Evolutionary conservation across 2,888 invertebrate species (phyloP).

Genomic region (Cerceris ruficornis): DNA sequence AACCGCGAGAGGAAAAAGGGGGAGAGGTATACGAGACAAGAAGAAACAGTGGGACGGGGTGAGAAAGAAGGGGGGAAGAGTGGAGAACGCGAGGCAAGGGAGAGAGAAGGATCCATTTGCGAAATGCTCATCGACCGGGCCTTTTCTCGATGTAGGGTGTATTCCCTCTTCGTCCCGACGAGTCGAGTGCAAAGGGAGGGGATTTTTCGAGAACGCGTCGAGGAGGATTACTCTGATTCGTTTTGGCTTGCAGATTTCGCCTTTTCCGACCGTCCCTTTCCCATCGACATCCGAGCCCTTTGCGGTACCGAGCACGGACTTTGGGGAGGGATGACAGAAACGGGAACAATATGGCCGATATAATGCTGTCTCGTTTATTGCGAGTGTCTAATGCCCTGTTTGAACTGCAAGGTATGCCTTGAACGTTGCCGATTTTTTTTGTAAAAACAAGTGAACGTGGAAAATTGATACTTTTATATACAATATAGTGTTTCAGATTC

Average conservation of each 20-base stretch:
- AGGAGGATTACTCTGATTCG: slow-evolving; percentile 80
- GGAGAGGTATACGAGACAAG: slow-evolving; percentile 30
- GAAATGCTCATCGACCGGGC: slow-evolving; percentile 80
- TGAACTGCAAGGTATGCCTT: no score
- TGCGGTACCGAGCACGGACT: slow-evolving; percentile 29
- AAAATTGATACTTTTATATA: no score
- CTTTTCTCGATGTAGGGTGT: slow-evolving; percentile 59
- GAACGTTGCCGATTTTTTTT: no score
- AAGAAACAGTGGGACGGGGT: slow-evolving; percentile 12
- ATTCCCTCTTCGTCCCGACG: slow-evolving; percentile 31
- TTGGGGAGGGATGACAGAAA: slow-evolving; percentile 17
- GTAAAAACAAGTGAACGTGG: no score
- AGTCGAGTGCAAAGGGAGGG: slow-evolving; percentile 40
- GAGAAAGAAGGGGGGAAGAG: slow-evolving; percentile 14
- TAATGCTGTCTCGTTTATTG: slow-evolving; percentile 13
- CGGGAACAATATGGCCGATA: slow-evolving; percentile 33
- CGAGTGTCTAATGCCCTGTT: slow-evolving; percentile 1
- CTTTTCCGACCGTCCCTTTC: slow-evolving; percentile 59
- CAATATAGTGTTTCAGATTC: no score
- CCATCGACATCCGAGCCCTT: slow-evolving; percentile 45
- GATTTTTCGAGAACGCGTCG: slow-evolving; percentile 75
- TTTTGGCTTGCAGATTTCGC: slow-evolving; percentile 80
- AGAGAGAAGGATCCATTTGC: slow-evolving; percentile 77
- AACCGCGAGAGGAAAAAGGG: slow-evolving; percentile 25
- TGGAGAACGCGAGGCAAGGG: slow-evolving; percentile 31